These are phyloP conservation scores for Lysandra bellargus DNA, from an alignment of 2,888 invertebrate species.

Conservation along the genomic window DNA sequence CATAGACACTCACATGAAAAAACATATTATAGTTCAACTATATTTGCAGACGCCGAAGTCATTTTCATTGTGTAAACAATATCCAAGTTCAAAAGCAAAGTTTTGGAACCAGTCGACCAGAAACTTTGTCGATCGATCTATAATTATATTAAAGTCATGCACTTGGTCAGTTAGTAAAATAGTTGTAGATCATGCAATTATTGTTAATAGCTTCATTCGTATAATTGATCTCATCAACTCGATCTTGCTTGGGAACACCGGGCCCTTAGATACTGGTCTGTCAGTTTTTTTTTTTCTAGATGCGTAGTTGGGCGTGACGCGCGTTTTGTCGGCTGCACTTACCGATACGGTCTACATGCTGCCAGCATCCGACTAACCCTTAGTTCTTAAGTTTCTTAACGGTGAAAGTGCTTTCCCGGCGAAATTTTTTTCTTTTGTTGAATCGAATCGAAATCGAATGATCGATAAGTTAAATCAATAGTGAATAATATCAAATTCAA, in stretches of 20 bases:
- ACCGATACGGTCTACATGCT: conserved; percentile 76
- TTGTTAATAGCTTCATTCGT: not conserved
- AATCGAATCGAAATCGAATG: not conserved
- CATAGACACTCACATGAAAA: no score
- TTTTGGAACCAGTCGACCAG: no score
- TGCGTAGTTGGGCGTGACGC: conserved; percentile 71
- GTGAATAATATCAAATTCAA: no score
- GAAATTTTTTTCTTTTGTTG: conserved; percentile 9
- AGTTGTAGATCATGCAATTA: not conserved
- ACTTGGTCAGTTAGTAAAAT: not conserved
- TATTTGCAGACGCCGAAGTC: no score
- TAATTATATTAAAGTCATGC: not conserved
- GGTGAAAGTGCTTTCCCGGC: conserved; percentile 46
- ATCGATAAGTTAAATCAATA: not conserved
- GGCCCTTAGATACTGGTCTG: conserved; percentile 25
- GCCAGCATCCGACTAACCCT: conserved; percentile 64
- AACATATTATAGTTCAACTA: no score
- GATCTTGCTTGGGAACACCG: not conserved
- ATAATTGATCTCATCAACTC: not conserved
- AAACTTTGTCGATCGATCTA: not conserved
- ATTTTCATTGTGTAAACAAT: no score
- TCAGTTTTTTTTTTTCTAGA: conserved; percentile 56
- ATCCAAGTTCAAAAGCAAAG: no score
- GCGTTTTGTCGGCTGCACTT: conserved; percentile 71
- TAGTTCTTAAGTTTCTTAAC: conserved; percentile 52